phyloP scores from a whole-genome alignment of 2,797 vertebrate genomes.

The Protosalanx chinensis region DNA sequence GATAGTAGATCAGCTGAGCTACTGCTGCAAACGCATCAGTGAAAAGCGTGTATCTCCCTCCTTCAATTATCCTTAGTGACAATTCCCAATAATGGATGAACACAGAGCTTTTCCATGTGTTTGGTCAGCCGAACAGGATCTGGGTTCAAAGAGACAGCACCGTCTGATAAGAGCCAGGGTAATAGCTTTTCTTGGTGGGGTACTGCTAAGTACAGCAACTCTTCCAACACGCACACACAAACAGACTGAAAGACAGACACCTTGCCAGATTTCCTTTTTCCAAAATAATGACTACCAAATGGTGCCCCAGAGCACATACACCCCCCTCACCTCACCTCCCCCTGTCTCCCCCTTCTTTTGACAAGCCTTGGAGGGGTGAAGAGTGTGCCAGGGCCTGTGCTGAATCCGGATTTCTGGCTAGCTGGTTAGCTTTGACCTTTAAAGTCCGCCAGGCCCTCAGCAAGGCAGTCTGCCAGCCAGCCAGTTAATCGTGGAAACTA shows the following conservation, averaged over 20 bases:
- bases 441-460: not conserved
- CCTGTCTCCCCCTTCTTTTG: conserved; percentile 20
- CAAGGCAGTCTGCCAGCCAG: not conserved
- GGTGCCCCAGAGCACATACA: conserved; percentile 6
- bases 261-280: conserved; percentile 16
- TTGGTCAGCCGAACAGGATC: too few species aligned
- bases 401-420: conserved; percentile 20
- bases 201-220: too few species aligned
- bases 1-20: not conserved
- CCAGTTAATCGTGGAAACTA: not conserved
- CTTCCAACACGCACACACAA: not conserved
- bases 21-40: not conserved
- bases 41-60: too few species aligned
- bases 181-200: conserved; percentile 25
- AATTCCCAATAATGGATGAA: too few species aligned
- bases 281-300: conserved; percentile 47
- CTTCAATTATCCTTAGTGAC: too few species aligned
- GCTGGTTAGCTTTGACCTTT: conserved; percentile 7
- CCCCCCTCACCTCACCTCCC: too few species aligned
- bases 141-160: not conserved
- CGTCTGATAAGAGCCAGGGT: conserved; percentile 38
- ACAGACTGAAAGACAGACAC: not conserved
- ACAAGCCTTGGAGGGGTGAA: conserved; percentile 17
- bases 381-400: conserved; percentile 28
- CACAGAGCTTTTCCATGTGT: too few species aligned